These are phyloP conservation scores for Drosophila formosana DNA, from an alignment of 2,888 invertebrate genomes.

Conservation along the genomic window DNA sequence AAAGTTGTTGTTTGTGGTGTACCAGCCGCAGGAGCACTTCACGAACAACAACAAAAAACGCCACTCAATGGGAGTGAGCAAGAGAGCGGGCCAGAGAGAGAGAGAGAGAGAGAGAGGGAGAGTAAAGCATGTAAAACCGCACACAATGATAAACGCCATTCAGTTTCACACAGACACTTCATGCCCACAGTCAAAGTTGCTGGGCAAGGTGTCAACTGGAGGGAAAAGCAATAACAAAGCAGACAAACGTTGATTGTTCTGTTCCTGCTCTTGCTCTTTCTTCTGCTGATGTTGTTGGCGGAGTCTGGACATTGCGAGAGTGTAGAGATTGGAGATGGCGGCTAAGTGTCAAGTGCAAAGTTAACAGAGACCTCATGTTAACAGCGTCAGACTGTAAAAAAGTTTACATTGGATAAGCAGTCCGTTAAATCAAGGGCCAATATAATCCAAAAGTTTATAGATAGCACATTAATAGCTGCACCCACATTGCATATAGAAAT, in stretches of 20 bases:
- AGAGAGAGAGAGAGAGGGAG: constrained; percentile 13
- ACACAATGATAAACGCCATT: constrained; percentile 76
- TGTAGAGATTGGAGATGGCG: constrained; percentile 36
- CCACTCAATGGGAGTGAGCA: constrained; percentile 23
- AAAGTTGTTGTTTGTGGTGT: constrained; percentile 79
- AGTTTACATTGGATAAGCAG: neutral
- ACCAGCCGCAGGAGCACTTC: constrained; percentile 59
- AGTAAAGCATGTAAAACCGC: constrained; percentile 55
- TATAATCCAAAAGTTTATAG: neutral
- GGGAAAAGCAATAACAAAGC: constrained; percentile 54
- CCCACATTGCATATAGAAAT: constrained; percentile 8
- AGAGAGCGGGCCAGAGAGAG: constrained; percentile 6
- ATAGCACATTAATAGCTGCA: constrained; percentile 1
- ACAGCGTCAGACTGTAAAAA: constrained; percentile 5
- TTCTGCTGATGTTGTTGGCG: constrained; percentile 24
- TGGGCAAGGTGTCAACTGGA: constrained; percentile 71
- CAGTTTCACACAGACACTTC: constrained; percentile 45
- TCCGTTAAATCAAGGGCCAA: neutral
- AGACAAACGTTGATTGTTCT: constrained; percentile 71
- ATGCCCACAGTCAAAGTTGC: constrained; percentile 35
- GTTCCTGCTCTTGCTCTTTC: constrained; percentile 34
- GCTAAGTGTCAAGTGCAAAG: constrained; percentile 52
- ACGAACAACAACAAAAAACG: constrained; percentile 33
- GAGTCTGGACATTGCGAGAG: constrained; percentile 21
- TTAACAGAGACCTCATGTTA: constrained; percentile 30